Conservation (phyloP, 2,888 invertebrate genomes). For the Heliconius aoede region DNA sequence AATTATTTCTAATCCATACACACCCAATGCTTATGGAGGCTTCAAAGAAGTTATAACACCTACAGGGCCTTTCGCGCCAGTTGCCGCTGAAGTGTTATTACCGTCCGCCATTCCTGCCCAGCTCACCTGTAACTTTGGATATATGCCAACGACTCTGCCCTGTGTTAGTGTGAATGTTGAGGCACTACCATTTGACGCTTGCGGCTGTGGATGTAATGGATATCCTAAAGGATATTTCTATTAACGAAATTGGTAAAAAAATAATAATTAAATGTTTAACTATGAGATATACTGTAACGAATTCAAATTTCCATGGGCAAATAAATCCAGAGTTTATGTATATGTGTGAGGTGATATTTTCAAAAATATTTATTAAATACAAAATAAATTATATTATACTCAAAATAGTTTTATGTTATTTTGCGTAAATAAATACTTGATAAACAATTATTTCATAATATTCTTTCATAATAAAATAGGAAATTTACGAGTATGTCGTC, state of each 20-base stretch:
- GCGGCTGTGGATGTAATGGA: conserved; percentile 42
- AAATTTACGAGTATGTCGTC: too few relatives aligned
- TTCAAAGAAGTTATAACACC: conserved; percentile 35
- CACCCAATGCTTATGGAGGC: conserved; percentile 20
- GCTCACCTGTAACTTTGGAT: conserved; percentile 56
- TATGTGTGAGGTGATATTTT: not conserved
- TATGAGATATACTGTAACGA: not conserved
- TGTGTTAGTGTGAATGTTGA: conserved; percentile 59
- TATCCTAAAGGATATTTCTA: conserved; percentile 48
- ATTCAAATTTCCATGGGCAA: not conserved
- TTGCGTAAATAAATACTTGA: not conserved
- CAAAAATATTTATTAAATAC: conserved; percentile 10
- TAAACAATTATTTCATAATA: not conserved
- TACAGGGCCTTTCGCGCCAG: conserved; percentile 40
- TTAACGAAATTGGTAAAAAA: conserved; percentile 35
- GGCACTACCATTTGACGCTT: conserved; percentile 49
- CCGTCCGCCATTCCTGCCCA: conserved; percentile 61
- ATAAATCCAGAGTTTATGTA: not conserved
- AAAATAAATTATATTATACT: conserved; percentile 8
- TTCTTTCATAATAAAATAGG: too few relatives aligned
- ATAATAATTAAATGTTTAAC: not conserved
- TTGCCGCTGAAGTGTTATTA: conserved; percentile 55
- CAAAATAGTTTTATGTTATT: not conserved
- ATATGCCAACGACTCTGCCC: conserved; percentile 48
- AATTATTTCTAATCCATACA: conserved; percentile 29